Percentiles rank a stretch among this genome's conserved stretches.
Evolutionary conservation across 2,888 invertebrate genomes (phyloP).

Genomic region (Sinelater perroti): DNA sequence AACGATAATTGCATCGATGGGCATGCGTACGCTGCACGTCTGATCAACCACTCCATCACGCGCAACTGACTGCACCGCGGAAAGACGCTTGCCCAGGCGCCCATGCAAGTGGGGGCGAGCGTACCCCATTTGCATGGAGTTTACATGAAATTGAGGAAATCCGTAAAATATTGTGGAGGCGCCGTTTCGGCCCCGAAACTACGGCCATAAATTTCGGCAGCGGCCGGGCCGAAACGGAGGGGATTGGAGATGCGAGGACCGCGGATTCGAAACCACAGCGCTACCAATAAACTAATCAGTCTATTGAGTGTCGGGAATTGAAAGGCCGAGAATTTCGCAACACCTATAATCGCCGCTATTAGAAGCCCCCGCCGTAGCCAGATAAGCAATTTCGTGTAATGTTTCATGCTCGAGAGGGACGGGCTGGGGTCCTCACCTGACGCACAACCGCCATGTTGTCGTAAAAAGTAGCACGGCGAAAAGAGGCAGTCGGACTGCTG

Average conservation of each 20-base stretch:
- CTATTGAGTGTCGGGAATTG: constrained; percentile 9
- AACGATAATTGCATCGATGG: constrained; percentile 13
- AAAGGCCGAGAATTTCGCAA: constrained; percentile 1
- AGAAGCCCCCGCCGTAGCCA: constrained; percentile 16
- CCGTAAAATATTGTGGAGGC: constrained; percentile 26
- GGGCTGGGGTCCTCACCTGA: too few species aligned
- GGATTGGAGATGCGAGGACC: not conserved
- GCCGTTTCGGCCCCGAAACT: constrained; percentile 9
- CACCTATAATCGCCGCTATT: constrained; percentile 14
- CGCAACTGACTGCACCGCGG: too few species aligned
- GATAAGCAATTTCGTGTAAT: constrained; percentile 19
- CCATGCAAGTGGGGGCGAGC: too few species aligned
- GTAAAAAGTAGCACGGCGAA: too few species aligned
- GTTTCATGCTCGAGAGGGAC: too few species aligned
- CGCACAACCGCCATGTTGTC: too few species aligned
- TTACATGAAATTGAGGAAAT: constrained; percentile 24
- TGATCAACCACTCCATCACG: not conserved
- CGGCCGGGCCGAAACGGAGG: too few species aligned
- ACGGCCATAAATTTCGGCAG: too few species aligned
- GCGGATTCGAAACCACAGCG: constrained; percentile 12
- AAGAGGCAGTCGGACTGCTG: too few species aligned
- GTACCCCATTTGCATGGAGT: constrained; percentile 24
- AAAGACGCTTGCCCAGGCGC: too few species aligned
- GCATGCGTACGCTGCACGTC: constrained; percentile 4
- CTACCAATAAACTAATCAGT: constrained; percentile 18